Evolutionary conservation across 2,797 vertebrate genomes (phyloP).

Genomic region (Sebastes matsubarae): DNA sequence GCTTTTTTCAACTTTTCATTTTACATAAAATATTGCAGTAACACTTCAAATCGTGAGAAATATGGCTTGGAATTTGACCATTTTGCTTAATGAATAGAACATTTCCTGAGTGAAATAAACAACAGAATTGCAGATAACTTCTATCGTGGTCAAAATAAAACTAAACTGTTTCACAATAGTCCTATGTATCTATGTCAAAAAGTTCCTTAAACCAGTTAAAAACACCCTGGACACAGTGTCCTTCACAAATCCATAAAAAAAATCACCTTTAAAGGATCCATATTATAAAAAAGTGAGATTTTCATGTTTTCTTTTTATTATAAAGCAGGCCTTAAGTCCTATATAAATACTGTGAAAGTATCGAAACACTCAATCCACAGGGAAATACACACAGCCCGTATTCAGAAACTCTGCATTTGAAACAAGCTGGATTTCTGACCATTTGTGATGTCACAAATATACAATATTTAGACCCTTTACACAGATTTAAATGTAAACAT

Average conservation of each 20-base stretch:
- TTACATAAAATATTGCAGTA: neutral
- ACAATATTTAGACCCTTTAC: no score
- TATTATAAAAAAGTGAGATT: no score
- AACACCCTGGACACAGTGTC: neutral
- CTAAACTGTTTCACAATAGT: neutral
- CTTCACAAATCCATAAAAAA: neutral
- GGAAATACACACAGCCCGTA: no score
- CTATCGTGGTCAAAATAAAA: neutral
- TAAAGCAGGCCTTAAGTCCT: no score
- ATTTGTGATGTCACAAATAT: no score
- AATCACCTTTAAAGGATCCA: fast-evolving
- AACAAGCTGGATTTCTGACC: fast-evolving
- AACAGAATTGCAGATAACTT: neutral
- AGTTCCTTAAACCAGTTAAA: neutral
- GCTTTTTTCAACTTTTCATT: neutral
- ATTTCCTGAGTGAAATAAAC: neutral
- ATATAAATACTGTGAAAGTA: no score
- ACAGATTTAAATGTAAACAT: no score
- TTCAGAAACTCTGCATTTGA: no score
- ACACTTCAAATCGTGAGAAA: neutral
- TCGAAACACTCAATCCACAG: fast-evolving
- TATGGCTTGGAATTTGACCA: neutral
- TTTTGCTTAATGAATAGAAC: neutral
- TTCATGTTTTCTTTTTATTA: no score
- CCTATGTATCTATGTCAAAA: neutral